phyloP scores from a whole-genome alignment of 2,888 invertebrate species.

The Tetramorium bicarinatum region DNA sequence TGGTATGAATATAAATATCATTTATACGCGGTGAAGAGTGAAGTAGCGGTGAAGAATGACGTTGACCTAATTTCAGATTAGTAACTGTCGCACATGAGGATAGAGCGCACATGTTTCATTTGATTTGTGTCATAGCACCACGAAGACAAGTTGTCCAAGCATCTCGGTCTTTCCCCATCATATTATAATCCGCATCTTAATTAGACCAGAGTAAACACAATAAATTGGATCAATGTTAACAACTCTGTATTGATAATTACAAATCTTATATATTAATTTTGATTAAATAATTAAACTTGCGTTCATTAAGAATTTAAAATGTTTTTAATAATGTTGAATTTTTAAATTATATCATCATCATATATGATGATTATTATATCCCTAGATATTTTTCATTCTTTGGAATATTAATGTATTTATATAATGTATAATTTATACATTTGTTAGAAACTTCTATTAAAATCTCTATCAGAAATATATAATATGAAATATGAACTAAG shows the following conservation, averaged over 20 bases:
- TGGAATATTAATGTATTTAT: conserved; percentile 1
- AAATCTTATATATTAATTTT: background rate
- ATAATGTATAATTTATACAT: background rate
- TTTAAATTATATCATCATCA: background rate
- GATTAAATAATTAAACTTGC: background rate
- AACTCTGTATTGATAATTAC: background rate
- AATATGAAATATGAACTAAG: background rate
- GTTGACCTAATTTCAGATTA: conserved; percentile 55
- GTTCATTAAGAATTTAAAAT: background rate
- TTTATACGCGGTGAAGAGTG: conserved; percentile 26
- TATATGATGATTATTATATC: background rate
- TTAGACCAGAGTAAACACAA: conserved; percentile 12
- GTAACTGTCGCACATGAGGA: conserved; percentile 47
- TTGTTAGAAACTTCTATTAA: background rate
- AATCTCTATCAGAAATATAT: background rate
- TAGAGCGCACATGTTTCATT: conserved; percentile 44
- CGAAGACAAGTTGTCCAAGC: conserved; percentile 43
- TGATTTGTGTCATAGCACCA: conserved; percentile 40
- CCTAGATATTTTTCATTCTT: background rate
- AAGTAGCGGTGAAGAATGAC: conserved; percentile 33
- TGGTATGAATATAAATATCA: conserved; percentile 46
- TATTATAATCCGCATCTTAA: conserved; percentile 28
- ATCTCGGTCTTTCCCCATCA: background rate
- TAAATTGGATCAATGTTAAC: background rate
- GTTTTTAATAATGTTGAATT: background rate